Evolutionary conservation across 2,888 invertebrate species (phyloP).

Genomic region (Cotesia congregata): DNA sequence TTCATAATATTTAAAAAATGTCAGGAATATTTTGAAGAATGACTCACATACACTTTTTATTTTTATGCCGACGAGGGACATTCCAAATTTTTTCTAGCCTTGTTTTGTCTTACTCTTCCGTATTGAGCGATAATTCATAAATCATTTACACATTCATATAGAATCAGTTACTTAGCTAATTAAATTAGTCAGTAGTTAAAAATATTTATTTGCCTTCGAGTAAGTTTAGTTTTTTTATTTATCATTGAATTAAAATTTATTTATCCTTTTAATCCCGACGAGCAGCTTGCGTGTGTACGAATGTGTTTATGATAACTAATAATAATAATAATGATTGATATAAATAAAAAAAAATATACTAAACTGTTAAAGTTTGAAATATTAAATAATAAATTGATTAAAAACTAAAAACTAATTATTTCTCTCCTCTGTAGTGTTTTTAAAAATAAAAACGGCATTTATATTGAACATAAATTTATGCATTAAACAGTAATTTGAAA

Average conservation of each 20-base stretch:
- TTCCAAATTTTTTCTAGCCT: too few relatives aligned
- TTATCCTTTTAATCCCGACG: slow-evolving; percentile 11
- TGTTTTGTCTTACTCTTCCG: too few relatives aligned
- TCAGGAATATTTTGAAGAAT: too few relatives aligned
- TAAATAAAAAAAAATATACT: not conserved
- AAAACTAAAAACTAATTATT: not conserved
- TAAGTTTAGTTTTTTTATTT: not conserved
- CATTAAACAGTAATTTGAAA: not conserved
- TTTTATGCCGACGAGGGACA: too few relatives aligned
- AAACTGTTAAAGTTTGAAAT: not conserved
- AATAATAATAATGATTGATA: not conserved
- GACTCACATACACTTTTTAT: too few relatives aligned
- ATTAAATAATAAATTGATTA: slow-evolving; percentile 3
- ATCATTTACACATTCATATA: not conserved
- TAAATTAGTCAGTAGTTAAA: not conserved
- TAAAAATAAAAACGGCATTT: not conserved
- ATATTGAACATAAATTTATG: not conserved
- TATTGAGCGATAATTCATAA: not conserved
- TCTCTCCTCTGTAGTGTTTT: not conserved
- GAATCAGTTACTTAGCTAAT: not conserved
- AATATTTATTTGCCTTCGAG: not conserved
- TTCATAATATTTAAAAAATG: not conserved
- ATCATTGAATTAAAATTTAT: not conserved
- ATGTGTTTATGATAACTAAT: slow-evolving; percentile 16
- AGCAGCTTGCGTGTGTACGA: slow-evolving; percentile 39